Conservation (phyloP, 2,113 vertebrate species). For the Pteropus alecto region DNA sequence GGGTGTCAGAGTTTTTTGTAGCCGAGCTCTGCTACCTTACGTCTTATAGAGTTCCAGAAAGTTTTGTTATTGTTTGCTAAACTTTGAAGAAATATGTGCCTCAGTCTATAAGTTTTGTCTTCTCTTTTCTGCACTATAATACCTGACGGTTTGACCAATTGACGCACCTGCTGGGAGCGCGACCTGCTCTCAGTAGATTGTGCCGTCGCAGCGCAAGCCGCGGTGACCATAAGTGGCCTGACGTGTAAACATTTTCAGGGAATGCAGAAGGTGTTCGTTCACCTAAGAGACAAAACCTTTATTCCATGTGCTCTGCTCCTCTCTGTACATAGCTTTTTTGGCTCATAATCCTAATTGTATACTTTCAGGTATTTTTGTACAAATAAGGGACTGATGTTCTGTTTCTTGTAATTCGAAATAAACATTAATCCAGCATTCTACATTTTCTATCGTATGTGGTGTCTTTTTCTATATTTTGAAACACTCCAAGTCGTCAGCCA, state of each 20-base stretch:
- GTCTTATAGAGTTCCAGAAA: conserved; percentile 78
- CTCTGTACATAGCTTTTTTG: conserved; percentile 93
- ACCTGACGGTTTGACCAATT: conserved; percentile 83
- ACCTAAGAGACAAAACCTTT: conserved; percentile 89
- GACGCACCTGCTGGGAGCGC: conserved; percentile 79
- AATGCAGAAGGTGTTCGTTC: conserved; percentile 87
- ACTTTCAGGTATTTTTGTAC: conserved; percentile 99
- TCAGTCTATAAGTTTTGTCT: conserved; percentile 87
- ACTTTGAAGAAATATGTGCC: conserved; percentile 88
- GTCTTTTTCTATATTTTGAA: neutral
- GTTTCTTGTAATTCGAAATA: conserved; percentile 99
- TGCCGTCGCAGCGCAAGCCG: conserved; percentile 84
- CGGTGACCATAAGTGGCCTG: conserved; percentile 85
- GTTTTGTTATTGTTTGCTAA: conserved; percentile 80
- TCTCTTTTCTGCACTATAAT: conserved; percentile 85
- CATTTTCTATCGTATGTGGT: conserved; percentile 73
- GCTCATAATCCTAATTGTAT: conserved; percentile 96
- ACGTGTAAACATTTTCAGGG: conserved; percentile 86
- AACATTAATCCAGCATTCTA: conserved; percentile 95
- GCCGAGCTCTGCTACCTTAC: conserved; percentile 81
- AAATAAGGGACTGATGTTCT: conserved; percentile 98
- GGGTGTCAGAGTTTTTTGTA: conserved; percentile 76
- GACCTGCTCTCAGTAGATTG: conserved; percentile 82
- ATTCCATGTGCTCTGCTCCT: conserved; percentile 91
- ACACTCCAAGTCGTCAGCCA: neutral